Base-by-base conservation (phyloP, 2,888 invertebrate species). In the Ochropleura leucogaster region DNA sequence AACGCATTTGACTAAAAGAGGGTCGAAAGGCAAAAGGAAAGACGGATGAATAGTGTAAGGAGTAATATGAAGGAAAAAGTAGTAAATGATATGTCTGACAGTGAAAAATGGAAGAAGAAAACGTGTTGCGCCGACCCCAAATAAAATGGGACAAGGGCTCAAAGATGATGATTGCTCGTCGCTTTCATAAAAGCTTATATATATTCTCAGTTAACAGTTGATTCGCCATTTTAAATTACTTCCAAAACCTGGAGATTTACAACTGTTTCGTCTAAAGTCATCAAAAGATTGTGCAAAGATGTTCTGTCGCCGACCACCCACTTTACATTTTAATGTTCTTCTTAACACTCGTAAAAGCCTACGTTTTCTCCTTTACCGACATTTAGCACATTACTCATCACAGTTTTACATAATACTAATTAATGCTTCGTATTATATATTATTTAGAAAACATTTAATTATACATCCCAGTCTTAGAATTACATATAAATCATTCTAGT, bases 321-420 rank as follows among this genome's bases (percentile, higher is more conserved):
- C 75, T 59, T 47, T 67, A 16, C n/a, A 62, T 20, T 20, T 68
- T 46, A 44, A 63, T 49, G 20, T 42, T 49, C 44, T 46, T 18
- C 8, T 14, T 6, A 69, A 47, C 18, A 49, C 44, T 20, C 20
- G n/a, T 53, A n/a, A 49, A 70, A 76, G 12, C 77, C 77, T 57
- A 77, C 77, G 47, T n/a, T 30, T 6, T 42, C 30, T 47, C 49
- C 46, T 63, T 46, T 40, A n/a, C n/a, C 62, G 46, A 55, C 12
- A 70, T 59, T 57, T 9, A 73, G 44, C 44, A 40, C 47, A 75
- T 77, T 62, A 65, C 59, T 65, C 77, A 78, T 78, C 65, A 59
- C 8, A 46, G 12, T 55, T 53, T n/a, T 40, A 18, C 14, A 55
- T 18, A 65, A 53, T 14, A 30, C n/a, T 18, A 65, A 78, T 69